phyloP scores from a whole-genome alignment of 2,888 invertebrate species.

The Germaria angustata region DNA sequence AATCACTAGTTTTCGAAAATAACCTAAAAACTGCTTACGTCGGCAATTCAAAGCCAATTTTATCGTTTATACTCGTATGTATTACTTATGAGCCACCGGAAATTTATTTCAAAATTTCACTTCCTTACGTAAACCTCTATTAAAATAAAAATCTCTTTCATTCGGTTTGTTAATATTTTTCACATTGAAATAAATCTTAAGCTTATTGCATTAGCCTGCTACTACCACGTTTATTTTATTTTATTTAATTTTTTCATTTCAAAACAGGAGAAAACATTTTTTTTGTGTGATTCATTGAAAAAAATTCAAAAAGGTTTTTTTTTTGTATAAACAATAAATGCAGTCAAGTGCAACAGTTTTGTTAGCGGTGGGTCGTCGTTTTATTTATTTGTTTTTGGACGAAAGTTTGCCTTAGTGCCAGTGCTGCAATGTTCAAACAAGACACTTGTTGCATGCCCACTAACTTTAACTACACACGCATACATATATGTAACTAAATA shows the following conservation, averaged over 20 bases:
- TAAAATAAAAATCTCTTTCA: background rate
- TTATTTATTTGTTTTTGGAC: constrained; percentile 43
- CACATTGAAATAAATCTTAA: constrained; percentile 8
- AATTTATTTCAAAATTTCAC: constrained; percentile 10
- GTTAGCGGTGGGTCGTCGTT: constrained; percentile 51
- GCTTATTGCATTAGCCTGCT: background rate
- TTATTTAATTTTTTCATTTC: background rate
- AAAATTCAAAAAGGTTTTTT: background rate
- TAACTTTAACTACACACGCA: constrained; percentile 6
- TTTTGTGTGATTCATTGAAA: constrained; percentile 53
- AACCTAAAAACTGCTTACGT: too few relatives aligned
- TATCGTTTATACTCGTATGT: too few relatives aligned
- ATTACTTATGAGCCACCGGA: too few relatives aligned
- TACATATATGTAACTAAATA: background rate
- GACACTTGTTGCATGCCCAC: constrained; percentile 62
- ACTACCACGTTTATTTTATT: constrained; percentile 26
- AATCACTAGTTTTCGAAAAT: too few relatives aligned
- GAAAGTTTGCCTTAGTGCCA: constrained; percentile 30
- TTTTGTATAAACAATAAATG: constrained; percentile 52
- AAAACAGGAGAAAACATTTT: background rate
- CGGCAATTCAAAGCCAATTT: too few relatives aligned
- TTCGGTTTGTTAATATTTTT: background rate
- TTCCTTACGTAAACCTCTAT: background rate
- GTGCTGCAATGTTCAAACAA: constrained; percentile 34
- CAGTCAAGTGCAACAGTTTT: constrained; percentile 66